These are phyloP conservation scores for Lycorma delicatula DNA, from an alignment of 1,140 invertebrate species.

Conservation along the genomic window DNA sequence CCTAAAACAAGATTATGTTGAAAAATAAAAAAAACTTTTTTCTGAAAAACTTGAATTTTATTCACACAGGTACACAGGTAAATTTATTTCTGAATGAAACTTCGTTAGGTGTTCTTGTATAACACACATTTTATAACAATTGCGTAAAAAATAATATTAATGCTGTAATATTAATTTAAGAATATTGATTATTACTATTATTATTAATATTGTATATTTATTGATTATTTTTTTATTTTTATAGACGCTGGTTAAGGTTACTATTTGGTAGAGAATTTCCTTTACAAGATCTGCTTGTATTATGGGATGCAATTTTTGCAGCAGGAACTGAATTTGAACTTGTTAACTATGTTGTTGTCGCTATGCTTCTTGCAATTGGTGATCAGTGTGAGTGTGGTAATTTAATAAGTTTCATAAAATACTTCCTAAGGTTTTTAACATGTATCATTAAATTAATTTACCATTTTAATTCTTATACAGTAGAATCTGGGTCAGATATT, in stretches of 20 bases:
- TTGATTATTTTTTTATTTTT: conserved; percentile 24
- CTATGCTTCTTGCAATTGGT: conserved; percentile 64
- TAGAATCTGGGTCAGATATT: too few relatives aligned
- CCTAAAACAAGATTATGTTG: too few relatives aligned
- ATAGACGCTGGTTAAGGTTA: conserved; percentile 67
- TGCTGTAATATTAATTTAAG: background rate
- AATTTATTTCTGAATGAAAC: too few relatives aligned
- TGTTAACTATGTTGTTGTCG: conserved; percentile 65
- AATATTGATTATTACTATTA: background rate
- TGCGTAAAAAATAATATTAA: background rate
- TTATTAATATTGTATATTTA: conserved; percentile 17
- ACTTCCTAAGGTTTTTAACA: background rate
- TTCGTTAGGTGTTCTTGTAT: too few relatives aligned
- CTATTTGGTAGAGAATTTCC: conserved; percentile 74
- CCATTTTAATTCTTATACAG: too few relatives aligned
- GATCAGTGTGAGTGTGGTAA: conserved; percentile 49
- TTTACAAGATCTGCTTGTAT: conserved; percentile 57
- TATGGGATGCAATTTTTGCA: conserved; percentile 76
- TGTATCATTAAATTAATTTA: background rate
- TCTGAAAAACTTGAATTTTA: too few relatives aligned
- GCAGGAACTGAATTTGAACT: conserved; percentile 57
- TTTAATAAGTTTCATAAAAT: background rate
- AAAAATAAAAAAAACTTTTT: too few relatives aligned
- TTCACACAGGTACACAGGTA: too few relatives aligned
- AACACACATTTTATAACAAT: too few relatives aligned